Evolutionary conservation across 2,113 vertebrate species (phyloP).

Genomic region (Podarcis raffonei): DNA sequence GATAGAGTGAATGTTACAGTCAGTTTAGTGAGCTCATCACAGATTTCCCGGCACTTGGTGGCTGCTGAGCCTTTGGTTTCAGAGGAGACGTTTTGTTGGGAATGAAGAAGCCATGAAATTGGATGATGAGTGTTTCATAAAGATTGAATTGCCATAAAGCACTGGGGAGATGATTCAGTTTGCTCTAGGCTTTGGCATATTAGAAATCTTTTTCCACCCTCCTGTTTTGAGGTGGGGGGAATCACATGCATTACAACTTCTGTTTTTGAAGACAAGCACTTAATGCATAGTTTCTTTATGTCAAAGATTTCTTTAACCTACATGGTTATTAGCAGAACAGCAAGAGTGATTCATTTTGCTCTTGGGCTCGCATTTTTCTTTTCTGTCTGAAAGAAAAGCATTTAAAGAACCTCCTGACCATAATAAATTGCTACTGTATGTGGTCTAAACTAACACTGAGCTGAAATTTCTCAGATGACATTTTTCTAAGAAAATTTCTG

Average conservation of each 20-base stretch:
- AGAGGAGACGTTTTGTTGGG: background rate
- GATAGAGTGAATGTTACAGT: conserved; percentile 23
- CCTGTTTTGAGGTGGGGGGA: background rate
- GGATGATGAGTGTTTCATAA: conserved; percentile 25
- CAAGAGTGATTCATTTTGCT: conserved; percentile 15
- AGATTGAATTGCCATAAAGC: background rate
- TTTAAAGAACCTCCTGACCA: conserved; percentile 21
- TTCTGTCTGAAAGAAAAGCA: conserved; percentile 19
- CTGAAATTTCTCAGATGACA: background rate
- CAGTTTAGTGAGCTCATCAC: background rate
- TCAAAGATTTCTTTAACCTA: background rate
- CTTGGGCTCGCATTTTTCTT: conserved; percentile 26
- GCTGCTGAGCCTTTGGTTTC: background rate
- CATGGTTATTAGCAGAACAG: conserved; percentile 9
- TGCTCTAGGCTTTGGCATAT: conserved; percentile 19
- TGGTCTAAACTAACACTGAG: conserved; percentile 32
- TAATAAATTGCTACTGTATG: conserved; percentile 48
- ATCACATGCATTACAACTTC: conserved; percentile 2
- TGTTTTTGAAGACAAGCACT: conserved; percentile 19
- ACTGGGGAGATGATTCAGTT: background rate
- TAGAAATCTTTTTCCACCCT: conserved; percentile 8
- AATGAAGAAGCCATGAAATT: conserved; percentile 13
- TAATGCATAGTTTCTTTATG: conserved; percentile 10
- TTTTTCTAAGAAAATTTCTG: background rate
- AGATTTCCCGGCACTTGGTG: conserved; percentile 10